Base-by-base conservation (phyloP, 2,797 vertebrate genomes). In the Pygocentrus nattereri region DNA sequence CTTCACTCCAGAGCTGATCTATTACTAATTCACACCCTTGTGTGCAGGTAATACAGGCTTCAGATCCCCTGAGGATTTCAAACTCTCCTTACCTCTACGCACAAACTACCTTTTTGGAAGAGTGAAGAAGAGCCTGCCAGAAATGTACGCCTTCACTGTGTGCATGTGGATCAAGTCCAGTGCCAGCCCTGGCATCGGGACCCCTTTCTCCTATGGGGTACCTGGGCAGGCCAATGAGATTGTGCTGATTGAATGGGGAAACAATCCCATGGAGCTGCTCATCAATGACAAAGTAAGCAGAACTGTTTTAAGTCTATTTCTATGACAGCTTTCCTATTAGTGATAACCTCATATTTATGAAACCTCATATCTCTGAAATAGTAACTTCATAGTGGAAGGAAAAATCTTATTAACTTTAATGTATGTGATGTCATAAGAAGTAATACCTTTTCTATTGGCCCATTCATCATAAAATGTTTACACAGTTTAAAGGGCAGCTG, bases 181-280 rank as follows among this genome's bases (percentile, higher is more conserved):
- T 0, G 93, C 95, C 31, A 96, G 94, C 0, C 95, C 95, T 0
- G 95, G 96, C 4, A 95, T 96, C 0, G 96, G 96, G 80, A 96
- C 96, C 4, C 96, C 96, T 0, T 97, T 97, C 91, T 97, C 96
- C 0, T 97, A 97, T 0, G 96, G 96, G 0, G 96, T 97, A 21
- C 94, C 95, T 0, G 96, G 95, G 23, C 96, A 97, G 82, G 94
- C 96, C 80, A 97, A 97, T 5, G 96, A 97, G 91, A 96, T 97
- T 0, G 96, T 97, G 72, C 92, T 97, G 61, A 97, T 97, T 3
- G 96, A 97, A 50, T 97, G 96, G 96, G 96, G 95, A 0, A 96
- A 96, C 84, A 96, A 96, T 81, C 96, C 96, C 34, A 96, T 96
- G 0, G 96, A 97, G 72, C 92, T 97, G 64, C 91, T 97, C 27